phyloP scores from a whole-genome alignment of 2,113 vertebrate genomes.

The Loxodonta africana region DNA sequence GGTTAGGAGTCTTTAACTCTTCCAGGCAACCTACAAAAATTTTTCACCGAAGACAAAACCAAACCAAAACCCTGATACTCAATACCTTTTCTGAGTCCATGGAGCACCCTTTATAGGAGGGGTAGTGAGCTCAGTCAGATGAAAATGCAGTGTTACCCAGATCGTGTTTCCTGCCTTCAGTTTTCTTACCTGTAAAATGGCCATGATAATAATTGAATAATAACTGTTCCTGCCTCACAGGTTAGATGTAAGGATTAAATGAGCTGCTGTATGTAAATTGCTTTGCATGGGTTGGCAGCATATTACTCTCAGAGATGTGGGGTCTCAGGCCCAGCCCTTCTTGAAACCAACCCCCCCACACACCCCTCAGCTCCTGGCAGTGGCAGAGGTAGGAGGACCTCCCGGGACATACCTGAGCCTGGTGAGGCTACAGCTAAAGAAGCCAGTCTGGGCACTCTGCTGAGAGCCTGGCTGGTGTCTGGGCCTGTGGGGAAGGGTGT shows the following conservation, averaged over 20 bases:
- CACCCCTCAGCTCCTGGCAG: neutral
- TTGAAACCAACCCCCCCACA: neutral
- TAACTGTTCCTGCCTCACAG: too few relatives aligned
- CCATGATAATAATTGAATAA: neutral
- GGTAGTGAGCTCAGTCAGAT: neutral
- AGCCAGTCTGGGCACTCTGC: neutral
- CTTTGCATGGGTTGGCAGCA: neutral
- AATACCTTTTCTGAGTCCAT: neutral
- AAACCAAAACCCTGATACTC: neutral
- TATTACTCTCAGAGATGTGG: neutral
- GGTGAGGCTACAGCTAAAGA: neutral
- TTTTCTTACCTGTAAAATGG: slow-evolving; percentile 25
- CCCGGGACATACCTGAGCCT: slow-evolving; percentile 52
- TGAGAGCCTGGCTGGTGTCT: slow-evolving; percentile 35
- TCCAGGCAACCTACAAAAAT: slow-evolving; percentile 20
- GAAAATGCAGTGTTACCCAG: neutral
- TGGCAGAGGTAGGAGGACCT: neutral
- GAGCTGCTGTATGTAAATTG: neutral
- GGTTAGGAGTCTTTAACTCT: slow-evolving; percentile 8
- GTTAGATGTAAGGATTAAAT: neutral
- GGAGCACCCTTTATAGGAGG: neutral
- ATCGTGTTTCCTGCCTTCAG: neutral
- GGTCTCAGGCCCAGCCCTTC: neutral
- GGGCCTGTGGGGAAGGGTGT: slow-evolving; percentile 54
- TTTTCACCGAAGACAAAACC: neutral